Conservation (phyloP, 2,113 vertebrate genomes). For the Chaetops frenatus region DNA sequence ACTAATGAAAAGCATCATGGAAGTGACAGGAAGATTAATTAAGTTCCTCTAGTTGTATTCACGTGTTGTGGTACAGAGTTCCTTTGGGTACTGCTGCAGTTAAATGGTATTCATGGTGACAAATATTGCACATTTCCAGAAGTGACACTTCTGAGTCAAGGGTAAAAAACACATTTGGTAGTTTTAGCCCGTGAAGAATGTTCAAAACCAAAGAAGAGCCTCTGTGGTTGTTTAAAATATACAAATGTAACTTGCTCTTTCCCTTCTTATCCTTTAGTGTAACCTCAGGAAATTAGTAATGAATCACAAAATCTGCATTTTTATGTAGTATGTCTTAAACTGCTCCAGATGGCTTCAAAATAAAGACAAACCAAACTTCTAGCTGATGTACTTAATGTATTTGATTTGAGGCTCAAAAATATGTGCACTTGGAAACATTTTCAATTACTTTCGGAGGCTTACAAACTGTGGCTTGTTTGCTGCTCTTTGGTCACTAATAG, state of each 20-base stretch:
- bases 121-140: constrained; percentile 85
- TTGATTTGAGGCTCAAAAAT: constrained; percentile 51
- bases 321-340: constrained; percentile 22
- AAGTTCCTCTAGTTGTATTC: constrained; percentile 81
- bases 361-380: constrained; percentile 38
- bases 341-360: constrained; percentile 45
- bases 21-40: constrained; percentile 98
- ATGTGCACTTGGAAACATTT: constrained; percentile 36
- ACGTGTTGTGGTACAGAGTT: constrained; percentile 68
- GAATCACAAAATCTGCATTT: constrained; percentile 12
- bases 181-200: constrained; percentile 43
- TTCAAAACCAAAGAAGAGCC: constrained; percentile 23
- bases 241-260: not conserved
- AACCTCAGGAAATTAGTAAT: constrained; percentile 29
- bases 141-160: constrained; percentile 89
- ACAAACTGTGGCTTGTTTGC: not conserved
- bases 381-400: not conserved
- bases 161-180: constrained; percentile 85
- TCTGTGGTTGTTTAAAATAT: constrained; percentile 12
- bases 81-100: constrained; percentile 79
- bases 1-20: constrained; percentile 91
- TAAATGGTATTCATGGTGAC: constrained; percentile 89
- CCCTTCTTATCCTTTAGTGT: not conserved
- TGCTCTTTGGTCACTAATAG: not conserved
- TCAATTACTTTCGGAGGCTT: constrained; percentile 28